Evolutionary conservation across 2,113 vertebrate species (phyloP).

Genomic region (Chinchilla lanigera): DNA sequence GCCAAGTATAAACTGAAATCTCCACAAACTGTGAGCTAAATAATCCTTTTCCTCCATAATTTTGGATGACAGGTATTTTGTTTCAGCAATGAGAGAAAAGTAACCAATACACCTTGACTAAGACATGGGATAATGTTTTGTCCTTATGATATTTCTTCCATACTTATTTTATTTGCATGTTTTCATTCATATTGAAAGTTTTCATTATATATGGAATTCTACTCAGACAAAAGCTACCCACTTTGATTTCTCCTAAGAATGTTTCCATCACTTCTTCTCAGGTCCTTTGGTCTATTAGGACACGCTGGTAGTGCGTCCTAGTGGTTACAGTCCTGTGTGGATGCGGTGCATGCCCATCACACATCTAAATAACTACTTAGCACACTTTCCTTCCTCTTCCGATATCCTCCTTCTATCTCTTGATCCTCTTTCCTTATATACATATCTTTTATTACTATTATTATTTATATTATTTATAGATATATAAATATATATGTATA

Average conservation of each 20-base stretch:
- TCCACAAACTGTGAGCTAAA: too few species aligned
- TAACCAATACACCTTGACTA: background rate
- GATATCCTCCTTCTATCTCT: background rate
- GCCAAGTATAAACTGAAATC: too few species aligned
- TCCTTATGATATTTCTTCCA: background rate
- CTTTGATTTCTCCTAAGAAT: background rate
- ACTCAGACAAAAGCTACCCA: background rate
- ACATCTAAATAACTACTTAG: background rate
- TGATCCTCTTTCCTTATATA: background rate
- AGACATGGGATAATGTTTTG: too few species aligned
- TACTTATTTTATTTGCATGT: background rate
- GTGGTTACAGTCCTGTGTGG: background rate
- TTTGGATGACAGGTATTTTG: too few species aligned
- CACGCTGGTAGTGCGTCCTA: background rate
- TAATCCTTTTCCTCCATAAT: too few species aligned
- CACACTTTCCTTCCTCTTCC: background rate
- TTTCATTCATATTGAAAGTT: background rate
- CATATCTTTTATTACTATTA: too few species aligned
- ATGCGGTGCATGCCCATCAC: accelerated
- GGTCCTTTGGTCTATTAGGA: background rate
- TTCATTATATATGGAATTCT: background rate
- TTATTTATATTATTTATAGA: too few species aligned
- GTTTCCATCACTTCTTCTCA: background rate
- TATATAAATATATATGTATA: too few species aligned
- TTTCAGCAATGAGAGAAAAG: too few species aligned